Percentiles rank a stretch among this genome's conserved stretches.
These are phyloP conservation scores for Erpobdella octoculata DNA, from an alignment of 2,888 invertebrate genomes.

Conservation along the genomic window DNA sequence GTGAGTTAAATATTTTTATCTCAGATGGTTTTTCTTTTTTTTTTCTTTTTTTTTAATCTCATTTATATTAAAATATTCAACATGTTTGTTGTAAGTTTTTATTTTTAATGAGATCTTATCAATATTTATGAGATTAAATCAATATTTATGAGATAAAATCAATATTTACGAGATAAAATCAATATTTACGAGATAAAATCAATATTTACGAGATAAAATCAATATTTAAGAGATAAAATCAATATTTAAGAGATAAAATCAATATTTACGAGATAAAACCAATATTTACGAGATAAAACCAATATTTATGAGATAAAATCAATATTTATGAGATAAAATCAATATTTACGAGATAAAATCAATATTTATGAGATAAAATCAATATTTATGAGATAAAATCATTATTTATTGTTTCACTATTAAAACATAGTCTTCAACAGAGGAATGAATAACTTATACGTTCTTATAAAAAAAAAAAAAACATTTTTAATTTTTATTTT, in stretches of 20 bases:
- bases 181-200: too few species aligned
- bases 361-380: background rate
- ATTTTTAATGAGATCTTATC: background rate
- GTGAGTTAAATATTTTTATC: constrained; percentile 9
- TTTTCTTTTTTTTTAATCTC: background rate
- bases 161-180: background rate
- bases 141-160: background rate
- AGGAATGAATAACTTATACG: background rate
- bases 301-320: background rate
- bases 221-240: background rate
- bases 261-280: background rate
- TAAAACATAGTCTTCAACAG: too few species aligned
- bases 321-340: background rate
- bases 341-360: too few species aligned
- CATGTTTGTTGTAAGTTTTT: background rate
- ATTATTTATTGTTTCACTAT: background rate
- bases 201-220: background rate
- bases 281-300: background rate
- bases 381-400: background rate
- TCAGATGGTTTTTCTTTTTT: background rate
- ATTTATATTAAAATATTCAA: background rate
- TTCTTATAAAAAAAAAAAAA: background rate
- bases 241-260: too few species aligned
- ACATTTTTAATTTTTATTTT: background rate
- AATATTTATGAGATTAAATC: too few species aligned